Evolutionary conservation across 1,140 invertebrate species (phyloP).

Genomic region (Orius insidiosus): DNA sequence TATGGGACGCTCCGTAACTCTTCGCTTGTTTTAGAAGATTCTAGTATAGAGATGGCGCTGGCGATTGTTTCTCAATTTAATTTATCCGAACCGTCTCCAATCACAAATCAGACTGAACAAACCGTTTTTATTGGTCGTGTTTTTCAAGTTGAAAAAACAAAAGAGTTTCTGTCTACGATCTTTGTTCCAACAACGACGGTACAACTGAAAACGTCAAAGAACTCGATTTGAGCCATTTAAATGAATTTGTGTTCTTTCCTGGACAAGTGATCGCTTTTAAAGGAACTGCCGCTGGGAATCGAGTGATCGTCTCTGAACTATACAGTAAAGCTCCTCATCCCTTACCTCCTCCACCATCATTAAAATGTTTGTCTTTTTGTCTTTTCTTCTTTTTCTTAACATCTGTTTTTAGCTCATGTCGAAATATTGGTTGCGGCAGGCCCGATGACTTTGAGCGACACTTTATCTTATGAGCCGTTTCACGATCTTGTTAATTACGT

Average conservation of each 20-base stretch:
- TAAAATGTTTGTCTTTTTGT: neutral
- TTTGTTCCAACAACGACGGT: constrained; percentile 46
- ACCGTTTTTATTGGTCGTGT: constrained; percentile 46
- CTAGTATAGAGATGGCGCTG: constrained; percentile 16
- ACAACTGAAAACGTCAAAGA: constrained; percentile 27
- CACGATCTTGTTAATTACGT: constrained; percentile 55
- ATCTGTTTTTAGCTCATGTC: constrained; percentile 26
- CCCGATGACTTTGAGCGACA: constrained; percentile 61
- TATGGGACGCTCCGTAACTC: constrained; percentile 10
- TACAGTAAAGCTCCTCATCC: constrained; percentile 29
- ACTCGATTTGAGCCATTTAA: constrained; percentile 23
- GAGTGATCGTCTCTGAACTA: constrained; percentile 46
- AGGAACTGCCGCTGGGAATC: constrained; percentile 47
- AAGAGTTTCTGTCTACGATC: constrained; percentile 41
- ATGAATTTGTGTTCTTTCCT: constrained; percentile 60
- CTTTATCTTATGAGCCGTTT: constrained; percentile 61
- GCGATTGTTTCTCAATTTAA: constrained; percentile 10
- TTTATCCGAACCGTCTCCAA: constrained; percentile 20
- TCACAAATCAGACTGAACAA: constrained; percentile 23
- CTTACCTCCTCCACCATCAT: constrained; percentile 20
- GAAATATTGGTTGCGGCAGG: constrained; percentile 61
- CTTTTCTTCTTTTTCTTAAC: neutral
- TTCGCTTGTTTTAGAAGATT: constrained; percentile 20
- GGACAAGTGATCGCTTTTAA: constrained; percentile 65
- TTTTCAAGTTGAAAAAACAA: constrained; percentile 23